Evolutionary conservation across 2,113 vertebrate genomes (phyloP).

Genomic region (Phylloscopus trochiloides): DNA sequence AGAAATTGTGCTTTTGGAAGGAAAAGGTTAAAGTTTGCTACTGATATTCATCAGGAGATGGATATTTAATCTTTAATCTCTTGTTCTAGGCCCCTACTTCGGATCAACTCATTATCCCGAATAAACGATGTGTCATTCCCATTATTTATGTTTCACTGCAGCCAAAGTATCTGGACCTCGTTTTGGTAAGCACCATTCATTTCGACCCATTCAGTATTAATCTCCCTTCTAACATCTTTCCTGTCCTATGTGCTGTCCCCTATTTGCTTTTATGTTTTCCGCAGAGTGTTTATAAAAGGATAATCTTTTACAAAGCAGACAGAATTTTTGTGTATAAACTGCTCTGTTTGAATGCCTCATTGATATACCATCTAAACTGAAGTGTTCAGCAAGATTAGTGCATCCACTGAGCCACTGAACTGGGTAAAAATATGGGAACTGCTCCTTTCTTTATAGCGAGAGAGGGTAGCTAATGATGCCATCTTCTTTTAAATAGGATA

Average conservation of each 20-base stretch:
- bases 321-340: slow-evolving; percentile 85
- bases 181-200: slow-evolving; percentile 85
- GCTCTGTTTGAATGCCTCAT: slow-evolving; percentile 81
- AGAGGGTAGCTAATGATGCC: slow-evolving; percentile 69
- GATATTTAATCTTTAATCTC: slow-evolving; percentile 91
- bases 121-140: slow-evolving; percentile 87
- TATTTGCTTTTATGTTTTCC: slow-evolving; percentile 85
- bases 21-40: slow-evolving; percentile 88
- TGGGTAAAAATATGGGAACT: slow-evolving; percentile 76
- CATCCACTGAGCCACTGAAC: slow-evolving; percentile 76
- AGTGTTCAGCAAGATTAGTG: slow-evolving; percentile 84
- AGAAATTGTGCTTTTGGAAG: slow-evolving; percentile 78
- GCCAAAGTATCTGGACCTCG: slow-evolving; percentile 84
- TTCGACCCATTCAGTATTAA: slow-evolving; percentile 86
- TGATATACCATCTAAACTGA: slow-evolving; percentile 83
- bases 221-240: slow-evolving; percentile 88
- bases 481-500: slow-evolving; percentile 73
- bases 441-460: slow-evolving; percentile 68
- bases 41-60: slow-evolving; percentile 88
- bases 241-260: slow-evolving; percentile 81
- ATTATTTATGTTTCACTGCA: slow-evolving; percentile 88
- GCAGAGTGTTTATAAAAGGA: slow-evolving; percentile 85
- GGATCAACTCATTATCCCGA: slow-evolving; percentile 89
- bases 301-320: slow-evolving; percentile 88
- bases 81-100: slow-evolving; percentile 83